Evolutionary conservation across 1,140 invertebrate genomes (phyloP), one percentile per base, ranked within the genome.

Genomic region (Bombus breviceps): DNA sequence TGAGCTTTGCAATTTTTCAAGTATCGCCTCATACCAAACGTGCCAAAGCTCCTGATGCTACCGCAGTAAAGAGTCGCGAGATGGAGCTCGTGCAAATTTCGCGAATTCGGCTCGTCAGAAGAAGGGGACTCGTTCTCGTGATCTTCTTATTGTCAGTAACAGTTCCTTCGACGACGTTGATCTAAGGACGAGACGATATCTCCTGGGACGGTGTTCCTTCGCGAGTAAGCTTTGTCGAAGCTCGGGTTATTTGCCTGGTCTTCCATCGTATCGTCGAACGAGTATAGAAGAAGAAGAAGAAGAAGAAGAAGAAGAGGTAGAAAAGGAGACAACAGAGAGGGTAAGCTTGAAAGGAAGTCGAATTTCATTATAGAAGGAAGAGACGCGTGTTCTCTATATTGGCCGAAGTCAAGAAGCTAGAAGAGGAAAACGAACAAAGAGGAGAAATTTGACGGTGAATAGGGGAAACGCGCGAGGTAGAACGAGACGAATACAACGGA

Each of bases 291-390:
- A 53, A 13, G 43, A 57, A 25, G 34, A 32, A 22, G 28, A 41
- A 3, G 32, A 57, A 3, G 32, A 57, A 37, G 13, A 2, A 5
- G 25, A 37, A 43, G 22, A 1, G 18, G 25, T 12, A 18, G 28
- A 1, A 32, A 32, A 32, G 25, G 25, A 28, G 41, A 34, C 8
- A 25, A 37, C 15, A 62, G 39, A 66, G 68, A 4, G 71, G 66
- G 32, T n/a, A 41, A 88, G 84, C 88, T 90, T 82, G 86, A 89
- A 89, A 83, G 86, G 41, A 86, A 84, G 83, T 86, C 81, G 87
- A 85, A 88, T 90, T 90, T 90, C 81, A 82, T 90, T 84, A 81
- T 43, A 28, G 59, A 83, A 59, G 57, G 68, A 37, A 34, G 57
- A 88, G 78, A 90, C 88, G 75, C 43, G 84, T 84, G 81, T 88